Evolutionary conservation across 2,797 vertebrate species (phyloP).

Genomic region (Gobio occitaniae): DNA sequence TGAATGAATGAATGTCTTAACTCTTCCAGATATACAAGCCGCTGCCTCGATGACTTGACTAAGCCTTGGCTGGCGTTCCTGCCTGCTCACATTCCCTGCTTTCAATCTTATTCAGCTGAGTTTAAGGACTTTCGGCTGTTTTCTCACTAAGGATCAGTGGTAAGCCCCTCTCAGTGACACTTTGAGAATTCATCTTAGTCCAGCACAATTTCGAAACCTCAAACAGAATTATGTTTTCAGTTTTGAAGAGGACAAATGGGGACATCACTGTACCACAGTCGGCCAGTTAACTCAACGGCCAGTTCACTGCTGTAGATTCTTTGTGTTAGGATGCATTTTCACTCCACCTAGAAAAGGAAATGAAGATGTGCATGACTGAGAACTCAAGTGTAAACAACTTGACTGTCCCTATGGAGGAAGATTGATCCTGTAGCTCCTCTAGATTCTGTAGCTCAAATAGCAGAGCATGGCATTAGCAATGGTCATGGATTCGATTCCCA

Average conservation of each 20-base stretch:
- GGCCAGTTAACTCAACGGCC: neutral
- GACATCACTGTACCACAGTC: neutral
- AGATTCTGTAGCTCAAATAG: neutral
- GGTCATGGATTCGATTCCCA: neutral
- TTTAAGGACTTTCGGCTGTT: conserved; percentile 23
- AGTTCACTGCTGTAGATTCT: neutral
- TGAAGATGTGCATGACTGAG: conserved; percentile 42
- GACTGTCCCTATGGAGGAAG: neutral
- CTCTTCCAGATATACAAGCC: conserved; percentile 1
- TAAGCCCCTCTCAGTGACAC: conserved; percentile 42
- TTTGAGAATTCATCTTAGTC: conserved; percentile 29
- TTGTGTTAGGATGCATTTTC: conserved; percentile 16
- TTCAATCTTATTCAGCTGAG: conserved; percentile 35
- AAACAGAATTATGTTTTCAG: conserved; percentile 13
- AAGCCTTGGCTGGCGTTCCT: conserved; percentile 32
- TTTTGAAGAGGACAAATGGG: conserved; percentile 3
- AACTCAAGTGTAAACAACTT: conserved; percentile 27
- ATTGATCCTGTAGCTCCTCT: neutral
- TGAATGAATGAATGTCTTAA: conserved; percentile 37
- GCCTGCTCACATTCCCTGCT: conserved; percentile 34
- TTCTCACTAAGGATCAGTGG: conserved; percentile 23
- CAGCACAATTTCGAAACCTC: conserved; percentile 43
- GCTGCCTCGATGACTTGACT: neutral
- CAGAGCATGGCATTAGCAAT: neutral
- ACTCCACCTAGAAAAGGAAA: conserved; percentile 50